Conservation (phyloP, 2,797 vertebrate species). For the Ctenosaura bakeri region DNA sequence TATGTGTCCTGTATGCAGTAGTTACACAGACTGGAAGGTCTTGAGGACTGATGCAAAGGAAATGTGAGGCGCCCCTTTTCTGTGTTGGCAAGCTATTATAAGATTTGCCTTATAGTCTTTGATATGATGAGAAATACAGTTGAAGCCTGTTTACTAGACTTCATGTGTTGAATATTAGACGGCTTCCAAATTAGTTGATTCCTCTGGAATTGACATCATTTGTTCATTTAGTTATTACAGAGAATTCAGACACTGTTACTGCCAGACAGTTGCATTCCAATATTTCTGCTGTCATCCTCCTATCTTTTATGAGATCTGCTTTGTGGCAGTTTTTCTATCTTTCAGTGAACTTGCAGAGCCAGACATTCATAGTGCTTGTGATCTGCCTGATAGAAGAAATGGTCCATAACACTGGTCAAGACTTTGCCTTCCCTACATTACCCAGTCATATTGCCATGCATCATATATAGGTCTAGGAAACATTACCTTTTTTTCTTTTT, state of each 20-base stretch:
- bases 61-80: not conserved
- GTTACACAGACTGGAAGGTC: not conserved
- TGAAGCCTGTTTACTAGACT: not conserved
- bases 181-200: not conserved
- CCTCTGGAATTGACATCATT: slow-evolving; percentile 5
- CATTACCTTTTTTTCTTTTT: too few species aligned
- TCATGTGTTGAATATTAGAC: not conserved
- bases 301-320: not conserved
- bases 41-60: not conserved
- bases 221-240: not conserved
- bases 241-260: not conserved
- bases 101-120: not conserved
- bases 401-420: not conserved
- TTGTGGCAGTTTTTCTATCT: too few species aligned
- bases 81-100: not conserved
- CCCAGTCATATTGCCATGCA: not conserved
- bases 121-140: too few species aligned
- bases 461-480: not conserved
- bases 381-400: not conserved
- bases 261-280: not conserved
- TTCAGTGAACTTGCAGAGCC: too few species aligned
- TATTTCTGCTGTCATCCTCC: not conserved
- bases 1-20: not conserved
- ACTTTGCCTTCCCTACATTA: not conserved
- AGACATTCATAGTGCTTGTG: too few species aligned